Conservation (phyloP, 1,140 invertebrate species). For the Tetranychus cinnabarinus region DNA sequence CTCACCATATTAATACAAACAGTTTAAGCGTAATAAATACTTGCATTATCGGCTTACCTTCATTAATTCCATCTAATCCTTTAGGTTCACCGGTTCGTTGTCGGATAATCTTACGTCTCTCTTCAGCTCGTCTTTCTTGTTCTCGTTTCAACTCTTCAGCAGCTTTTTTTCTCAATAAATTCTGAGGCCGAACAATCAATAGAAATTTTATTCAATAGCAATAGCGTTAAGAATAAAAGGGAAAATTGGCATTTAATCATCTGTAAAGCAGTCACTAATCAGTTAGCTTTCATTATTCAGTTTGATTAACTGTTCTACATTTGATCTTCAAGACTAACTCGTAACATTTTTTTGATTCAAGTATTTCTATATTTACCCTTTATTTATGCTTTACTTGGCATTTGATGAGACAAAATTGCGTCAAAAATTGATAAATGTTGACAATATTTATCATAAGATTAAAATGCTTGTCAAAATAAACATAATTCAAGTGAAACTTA, state of each 20-base stretch:
- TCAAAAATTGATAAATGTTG: background rate
- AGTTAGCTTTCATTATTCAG: background rate
- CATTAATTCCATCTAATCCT: constrained; percentile 64
- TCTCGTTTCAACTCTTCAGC: constrained; percentile 98
- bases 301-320: no score
- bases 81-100: constrained; percentile 75
- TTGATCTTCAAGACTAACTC: no score
- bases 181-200: constrained; percentile 3
- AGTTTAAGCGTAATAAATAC: no score
- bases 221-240: background rate
- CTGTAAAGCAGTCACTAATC: background rate
- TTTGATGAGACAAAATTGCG: background rate
- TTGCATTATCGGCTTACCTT: constrained; percentile 30
- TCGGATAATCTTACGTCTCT: constrained; percentile 89
- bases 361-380: no score
- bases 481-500: background rate
- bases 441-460: background rate
- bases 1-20: no score
- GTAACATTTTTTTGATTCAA: no score
- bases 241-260: background rate
- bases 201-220: constrained; percentile 18
- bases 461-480: background rate
- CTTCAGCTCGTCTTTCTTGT: constrained; percentile 90
- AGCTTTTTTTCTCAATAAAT: constrained; percentile 97
- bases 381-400: background rate